Evolutionary conservation across 2,888 invertebrate genomes (phyloP).

Genomic region (Dryococelus australis): DNA sequence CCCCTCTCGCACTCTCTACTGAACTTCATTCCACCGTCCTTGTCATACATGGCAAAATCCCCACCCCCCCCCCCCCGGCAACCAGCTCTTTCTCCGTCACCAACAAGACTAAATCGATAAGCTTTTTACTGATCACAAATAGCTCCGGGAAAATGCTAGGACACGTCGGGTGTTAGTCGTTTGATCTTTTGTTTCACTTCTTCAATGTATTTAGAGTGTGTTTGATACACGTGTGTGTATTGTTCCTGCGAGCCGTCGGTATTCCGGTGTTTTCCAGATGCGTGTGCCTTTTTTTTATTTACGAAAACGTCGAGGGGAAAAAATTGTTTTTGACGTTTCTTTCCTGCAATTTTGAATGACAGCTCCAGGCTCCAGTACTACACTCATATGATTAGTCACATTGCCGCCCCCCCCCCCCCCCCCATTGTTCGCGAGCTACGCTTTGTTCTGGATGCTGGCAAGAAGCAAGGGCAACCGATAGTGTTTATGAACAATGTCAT

Average conservation of each 20-base stretch:
- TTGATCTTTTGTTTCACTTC: conserved; percentile 10
- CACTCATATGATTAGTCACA: too few relatives aligned
- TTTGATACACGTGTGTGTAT: background rate
- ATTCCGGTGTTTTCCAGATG: background rate
- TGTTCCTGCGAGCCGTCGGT: background rate
- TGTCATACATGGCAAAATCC: background rate
- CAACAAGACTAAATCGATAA: background rate
- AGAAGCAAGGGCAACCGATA: too few relatives aligned
- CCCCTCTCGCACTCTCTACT: background rate
- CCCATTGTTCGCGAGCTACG: too few relatives aligned
- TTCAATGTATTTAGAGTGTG: background rate
- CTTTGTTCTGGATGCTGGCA: too few relatives aligned
- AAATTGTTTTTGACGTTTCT: background rate
- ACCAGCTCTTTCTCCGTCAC: too few relatives aligned
- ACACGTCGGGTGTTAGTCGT: background rate
- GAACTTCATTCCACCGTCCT: too few relatives aligned
- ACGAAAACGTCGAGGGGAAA: background rate
- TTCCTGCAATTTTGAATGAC: background rate
- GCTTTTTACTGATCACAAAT: background rate
- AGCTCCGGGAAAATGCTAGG: background rate
- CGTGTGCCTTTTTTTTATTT: background rate
- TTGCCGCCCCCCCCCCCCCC: too few relatives aligned
- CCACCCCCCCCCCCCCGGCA: background rate
- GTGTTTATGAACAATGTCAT: too few relatives aligned
- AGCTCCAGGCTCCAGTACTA: background rate